Percentiles rank a stretch among this genome's conserved stretches.
phyloP scores from a whole-genome alignment of 2,888 invertebrate species.

The Mycalesis mineus region DNA sequence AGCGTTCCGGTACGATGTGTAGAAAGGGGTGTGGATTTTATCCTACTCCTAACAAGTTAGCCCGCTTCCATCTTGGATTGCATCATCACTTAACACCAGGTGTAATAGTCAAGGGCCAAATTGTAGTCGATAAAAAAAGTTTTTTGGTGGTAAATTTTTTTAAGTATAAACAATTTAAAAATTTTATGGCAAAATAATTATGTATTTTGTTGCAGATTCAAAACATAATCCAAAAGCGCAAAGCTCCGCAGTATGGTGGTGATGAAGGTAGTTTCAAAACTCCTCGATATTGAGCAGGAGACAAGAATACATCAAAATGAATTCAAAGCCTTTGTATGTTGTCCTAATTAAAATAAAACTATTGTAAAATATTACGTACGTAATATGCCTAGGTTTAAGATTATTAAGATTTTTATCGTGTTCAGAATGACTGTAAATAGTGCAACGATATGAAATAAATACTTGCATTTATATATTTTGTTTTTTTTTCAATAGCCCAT shows the following conservation, averaged over 20 bases:
- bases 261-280: conserved; percentile 82
- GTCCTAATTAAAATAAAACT: neutral
- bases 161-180: too few species aligned
- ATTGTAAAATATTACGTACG: neutral
- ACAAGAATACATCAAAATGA: too few species aligned
- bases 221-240: conserved; percentile 93
- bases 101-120: too few species aligned
- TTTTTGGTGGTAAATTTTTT: too few species aligned
- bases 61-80: too few species aligned
- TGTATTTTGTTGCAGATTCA: conserved; percentile 72
- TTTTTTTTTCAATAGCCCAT: neutral
- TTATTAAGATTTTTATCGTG: neutral
- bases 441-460: neutral
- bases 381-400: neutral
- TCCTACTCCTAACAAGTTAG: too few species aligned
- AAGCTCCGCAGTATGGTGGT: conserved; percentile 70
- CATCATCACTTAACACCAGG: too few species aligned
- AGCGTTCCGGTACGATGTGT: too few species aligned
- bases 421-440: conserved; percentile 13
- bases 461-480: neutral
- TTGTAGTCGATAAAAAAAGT: too few species aligned
- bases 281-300: conserved; percentile 77
- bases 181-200: neutral
- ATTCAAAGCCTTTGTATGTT: too few species aligned
- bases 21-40: too few species aligned